Evolutionary conservation across 2,797 vertebrate genomes (phyloP).

Genomic region (Sebastes wilsoni): DNA sequence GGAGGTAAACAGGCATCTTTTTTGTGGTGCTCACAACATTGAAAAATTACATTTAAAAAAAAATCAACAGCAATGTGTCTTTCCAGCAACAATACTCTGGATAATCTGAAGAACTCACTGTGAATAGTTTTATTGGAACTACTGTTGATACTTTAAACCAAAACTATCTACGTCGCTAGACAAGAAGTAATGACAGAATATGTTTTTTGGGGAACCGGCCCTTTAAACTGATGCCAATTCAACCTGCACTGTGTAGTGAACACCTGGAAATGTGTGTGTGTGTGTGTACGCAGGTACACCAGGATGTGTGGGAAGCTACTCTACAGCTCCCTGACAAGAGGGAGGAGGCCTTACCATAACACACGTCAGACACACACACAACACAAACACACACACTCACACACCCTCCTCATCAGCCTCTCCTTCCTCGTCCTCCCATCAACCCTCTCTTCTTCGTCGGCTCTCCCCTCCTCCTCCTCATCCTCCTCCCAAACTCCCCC

Average conservation of each 20-base stretch:
- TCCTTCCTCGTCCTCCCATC: slow-evolving; percentile 75
- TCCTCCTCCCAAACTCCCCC: neutral
- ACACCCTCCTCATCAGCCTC: slow-evolving; percentile 32
- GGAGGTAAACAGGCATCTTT: too few relatives aligned
- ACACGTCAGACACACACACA: slow-evolving; percentile 30
- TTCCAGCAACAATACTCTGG: neutral
- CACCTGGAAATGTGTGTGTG: neutral
- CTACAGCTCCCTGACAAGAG: slow-evolving; percentile 51
- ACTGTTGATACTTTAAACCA: neutral
- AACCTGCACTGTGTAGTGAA: neutral
- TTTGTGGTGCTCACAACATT: neutral
- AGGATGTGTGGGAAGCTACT: slow-evolving; percentile 39
- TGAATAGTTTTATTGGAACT: neutral
- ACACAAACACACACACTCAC: slow-evolving; percentile 19
- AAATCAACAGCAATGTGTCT: neutral
- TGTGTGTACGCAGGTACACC: neutral
- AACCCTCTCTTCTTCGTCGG: slow-evolving; percentile 56
- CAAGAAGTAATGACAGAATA: neutral
- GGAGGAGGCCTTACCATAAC: slow-evolving; percentile 45
- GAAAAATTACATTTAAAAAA: neutral
- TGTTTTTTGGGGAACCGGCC: neutral
- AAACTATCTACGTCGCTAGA: neutral
- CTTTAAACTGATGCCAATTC: neutral
- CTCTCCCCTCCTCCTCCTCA: slow-evolving; percentile 37
- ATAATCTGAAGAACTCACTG: neutral